Evolutionary conservation across 2,888 invertebrate genomes (phyloP).

Genomic region (Clusia tigrina): DNA sequence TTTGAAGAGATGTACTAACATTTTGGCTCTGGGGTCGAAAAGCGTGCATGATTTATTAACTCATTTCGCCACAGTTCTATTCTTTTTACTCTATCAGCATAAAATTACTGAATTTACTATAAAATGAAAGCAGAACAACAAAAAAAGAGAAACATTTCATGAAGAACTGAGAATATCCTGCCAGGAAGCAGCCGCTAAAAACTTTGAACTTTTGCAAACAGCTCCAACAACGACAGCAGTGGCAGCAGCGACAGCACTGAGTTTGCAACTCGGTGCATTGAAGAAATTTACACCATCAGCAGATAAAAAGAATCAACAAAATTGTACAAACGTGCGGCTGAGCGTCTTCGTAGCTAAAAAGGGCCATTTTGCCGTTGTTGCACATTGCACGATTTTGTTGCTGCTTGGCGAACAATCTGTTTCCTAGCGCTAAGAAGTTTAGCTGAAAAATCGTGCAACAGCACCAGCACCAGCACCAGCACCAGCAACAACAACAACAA

Average conservation of each 20-base stretch:
- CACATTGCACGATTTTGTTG: slow-evolving; percentile 2
- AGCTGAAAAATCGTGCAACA: slow-evolving; percentile 46
- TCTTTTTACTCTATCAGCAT: background rate
- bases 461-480: slow-evolving; percentile 8
- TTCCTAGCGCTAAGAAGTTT: slow-evolving; percentile 45
- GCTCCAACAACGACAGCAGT: background rate
- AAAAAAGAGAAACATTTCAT: background rate
- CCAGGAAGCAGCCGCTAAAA: slow-evolving; percentile 9
- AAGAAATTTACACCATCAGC: slow-evolving; percentile 57
- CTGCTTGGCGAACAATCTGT: slow-evolving; percentile 51
- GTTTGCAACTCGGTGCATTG: slow-evolving; percentile 43
- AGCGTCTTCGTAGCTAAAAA: slow-evolving; percentile 16
- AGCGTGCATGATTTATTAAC: background rate
- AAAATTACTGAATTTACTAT: background rate
- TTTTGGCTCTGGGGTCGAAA: too few relatives aligned
- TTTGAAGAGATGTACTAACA: background rate
- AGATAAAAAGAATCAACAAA: slow-evolving; percentile 39
- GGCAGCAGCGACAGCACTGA: slow-evolving; percentile 34
- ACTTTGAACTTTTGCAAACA: slow-evolving; percentile 10
- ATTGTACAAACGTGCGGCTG: slow-evolving; percentile 1
- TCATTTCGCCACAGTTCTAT: background rate
- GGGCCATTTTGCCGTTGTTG: background rate
- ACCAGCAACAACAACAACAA: slow-evolving; percentile 4
- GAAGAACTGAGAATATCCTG: background rate
- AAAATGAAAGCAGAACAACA: background rate